These are phyloP conservation scores for Bucorvus abyssinicus DNA, from an alignment of 2,797 vertebrate genomes.

Conservation along the genomic window DNA sequence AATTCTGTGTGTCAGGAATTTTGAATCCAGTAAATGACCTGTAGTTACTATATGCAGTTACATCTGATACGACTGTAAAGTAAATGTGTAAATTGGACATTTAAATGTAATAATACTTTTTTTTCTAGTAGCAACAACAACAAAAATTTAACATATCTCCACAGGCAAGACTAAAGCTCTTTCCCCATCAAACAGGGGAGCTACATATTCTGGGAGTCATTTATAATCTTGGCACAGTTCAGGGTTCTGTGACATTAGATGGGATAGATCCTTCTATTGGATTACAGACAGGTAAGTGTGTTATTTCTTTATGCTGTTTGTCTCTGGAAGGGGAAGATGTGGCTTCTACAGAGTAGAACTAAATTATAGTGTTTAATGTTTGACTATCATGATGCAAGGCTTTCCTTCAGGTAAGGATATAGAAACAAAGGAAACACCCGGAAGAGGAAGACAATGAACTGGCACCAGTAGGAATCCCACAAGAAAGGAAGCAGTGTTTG, in stretches of 20 bases:
- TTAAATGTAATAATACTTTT: constrained; percentile 41
- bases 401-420: neutral
- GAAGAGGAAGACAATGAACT: neutral
- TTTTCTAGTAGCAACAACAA: constrained; percentile 72
- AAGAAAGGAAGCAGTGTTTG: neutral
- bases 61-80: neutral
- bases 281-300: constrained; percentile 80
- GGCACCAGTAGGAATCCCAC: neutral
- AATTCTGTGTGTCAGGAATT: neutral
- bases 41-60: neutral
- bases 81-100: neutral
- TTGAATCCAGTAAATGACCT: neutral
- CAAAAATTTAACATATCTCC: constrained; percentile 77
- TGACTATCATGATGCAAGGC: neutral
- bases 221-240: constrained; percentile 88
- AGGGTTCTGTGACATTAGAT: constrained; percentile 74
- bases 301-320: neutral
- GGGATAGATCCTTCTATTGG: constrained; percentile 76
- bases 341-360: neutral
- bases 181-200: constrained; percentile 92
- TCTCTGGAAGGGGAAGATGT: neutral
- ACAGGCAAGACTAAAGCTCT: constrained; percentile 93
- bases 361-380: neutral
- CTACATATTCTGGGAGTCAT: constrained; percentile 91
- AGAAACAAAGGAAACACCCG: neutral